A percentile compares a stretch with the other conserved stretches of the same genome.
Conservation (phyloP, 2,797 vertebrate genomes). For the Cephalopachus bancanus region DNA sequence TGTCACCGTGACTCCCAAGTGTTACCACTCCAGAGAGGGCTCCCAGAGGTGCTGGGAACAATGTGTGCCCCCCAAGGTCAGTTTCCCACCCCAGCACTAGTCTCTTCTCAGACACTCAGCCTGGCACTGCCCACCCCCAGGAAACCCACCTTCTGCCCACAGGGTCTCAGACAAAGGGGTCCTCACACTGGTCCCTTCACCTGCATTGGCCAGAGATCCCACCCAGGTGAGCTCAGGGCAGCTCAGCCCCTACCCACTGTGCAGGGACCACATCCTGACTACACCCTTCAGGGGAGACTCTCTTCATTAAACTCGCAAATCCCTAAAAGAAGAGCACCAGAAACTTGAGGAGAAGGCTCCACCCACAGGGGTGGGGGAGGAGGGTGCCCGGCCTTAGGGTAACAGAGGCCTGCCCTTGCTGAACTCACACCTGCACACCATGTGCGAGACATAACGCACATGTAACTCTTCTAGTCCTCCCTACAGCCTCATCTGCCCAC, state of each 20-base stretch:
- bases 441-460: too few species aligned
- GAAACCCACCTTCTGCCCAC: not conserved
- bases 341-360: not conserved
- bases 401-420: not conserved
- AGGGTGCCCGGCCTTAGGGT: not conserved
- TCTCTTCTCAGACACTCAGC: too few species aligned
- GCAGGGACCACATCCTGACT: constrained; percentile 80
- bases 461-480: not conserved
- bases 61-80: not conserved
- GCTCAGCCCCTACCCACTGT: constrained; percentile 73
- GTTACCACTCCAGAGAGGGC: not conserved
- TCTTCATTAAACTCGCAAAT: constrained; percentile 30
- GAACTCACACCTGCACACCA: too few species aligned
- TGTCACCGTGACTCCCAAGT: not conserved
- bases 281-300: constrained; percentile 81
- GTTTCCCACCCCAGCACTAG: too few species aligned
- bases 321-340: constrained; percentile 71
- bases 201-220: not conserved
- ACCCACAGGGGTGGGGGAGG: not conserved
- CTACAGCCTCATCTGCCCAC: not conserved
- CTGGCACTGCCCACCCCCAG: not conserved
- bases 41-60: too few species aligned
- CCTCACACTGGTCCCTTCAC: accelerated
- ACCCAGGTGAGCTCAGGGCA: constrained; percentile 57
- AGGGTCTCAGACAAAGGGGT: accelerated